Conservation (phyloP, 2,888 invertebrate genomes). For the Halictus quadricinctus region DNA sequence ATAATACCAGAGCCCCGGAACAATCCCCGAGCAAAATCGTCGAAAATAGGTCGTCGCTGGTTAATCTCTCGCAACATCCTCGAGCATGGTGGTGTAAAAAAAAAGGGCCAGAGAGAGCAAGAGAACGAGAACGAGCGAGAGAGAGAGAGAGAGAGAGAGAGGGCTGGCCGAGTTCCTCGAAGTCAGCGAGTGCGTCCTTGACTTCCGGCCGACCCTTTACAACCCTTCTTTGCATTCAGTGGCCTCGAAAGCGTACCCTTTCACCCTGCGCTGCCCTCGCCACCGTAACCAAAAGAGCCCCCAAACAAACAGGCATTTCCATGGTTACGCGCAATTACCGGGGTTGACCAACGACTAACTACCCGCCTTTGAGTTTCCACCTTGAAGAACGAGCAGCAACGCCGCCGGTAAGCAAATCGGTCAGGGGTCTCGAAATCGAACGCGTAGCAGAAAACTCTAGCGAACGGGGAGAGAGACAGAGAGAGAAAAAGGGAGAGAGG, state of each 20-base stretch:
- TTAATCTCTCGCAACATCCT: constrained; percentile 2
- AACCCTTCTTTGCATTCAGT: constrained; percentile 78
- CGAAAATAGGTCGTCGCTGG: constrained; percentile 2
- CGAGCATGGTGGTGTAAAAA: not conserved
- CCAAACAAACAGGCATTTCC: constrained; percentile 79
- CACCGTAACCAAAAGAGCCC: constrained; percentile 68
- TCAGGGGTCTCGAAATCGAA: constrained; percentile 67
- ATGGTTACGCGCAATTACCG: constrained; percentile 79
- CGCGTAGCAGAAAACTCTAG: constrained; percentile 28
- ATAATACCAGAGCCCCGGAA: not conserved
- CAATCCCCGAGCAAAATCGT: not conserved
- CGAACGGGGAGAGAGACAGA: not conserved
- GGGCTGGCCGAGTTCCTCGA: constrained; percentile 68
- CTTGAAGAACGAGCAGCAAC: constrained; percentile 67
- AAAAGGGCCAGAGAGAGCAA: constrained; percentile 8
- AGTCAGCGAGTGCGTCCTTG: constrained; percentile 75
- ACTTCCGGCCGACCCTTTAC: constrained; percentile 76
- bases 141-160: not conserved
- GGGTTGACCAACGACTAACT: constrained; percentile 75
- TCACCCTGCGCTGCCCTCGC: constrained; percentile 63
- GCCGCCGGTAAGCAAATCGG: constrained; percentile 66
- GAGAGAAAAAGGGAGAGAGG: not conserved
- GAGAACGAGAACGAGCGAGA: not conserved
- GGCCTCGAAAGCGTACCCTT: constrained; percentile 72
- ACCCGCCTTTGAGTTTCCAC: constrained; percentile 74